Conservation (phyloP, 2,888 invertebrate species). For the Eupeodes latifasciatus region DNA sequence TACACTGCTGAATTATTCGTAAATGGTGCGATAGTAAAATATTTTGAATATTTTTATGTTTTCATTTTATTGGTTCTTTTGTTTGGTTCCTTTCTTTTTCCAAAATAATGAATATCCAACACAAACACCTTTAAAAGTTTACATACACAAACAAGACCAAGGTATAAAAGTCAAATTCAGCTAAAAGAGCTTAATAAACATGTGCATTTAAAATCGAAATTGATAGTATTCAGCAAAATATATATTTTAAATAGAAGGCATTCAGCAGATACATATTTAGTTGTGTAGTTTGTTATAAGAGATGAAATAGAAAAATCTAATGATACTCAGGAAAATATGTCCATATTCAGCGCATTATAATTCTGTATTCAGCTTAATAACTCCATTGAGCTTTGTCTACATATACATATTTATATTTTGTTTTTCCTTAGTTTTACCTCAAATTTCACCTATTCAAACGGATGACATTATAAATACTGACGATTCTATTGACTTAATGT, state of each 20-base stretch:
- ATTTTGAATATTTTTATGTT: conserved; percentile 37
- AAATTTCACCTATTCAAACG: conserved; percentile 90
- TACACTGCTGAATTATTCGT: conserved; percentile 87
- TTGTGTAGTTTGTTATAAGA: no score
- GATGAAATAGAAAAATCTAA: no score
- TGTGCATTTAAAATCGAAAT: no score
- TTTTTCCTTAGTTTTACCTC: conserved; percentile 87
- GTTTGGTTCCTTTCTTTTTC: conserved; percentile 2
- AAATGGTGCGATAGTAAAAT: conserved; percentile 85
- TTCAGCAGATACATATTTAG: conserved; percentile 20
- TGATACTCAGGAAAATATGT: no score
- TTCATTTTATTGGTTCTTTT: conserved; percentile 36
- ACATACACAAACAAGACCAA: no score
- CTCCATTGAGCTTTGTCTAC: neutral
- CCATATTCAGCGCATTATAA: conserved; percentile 33
- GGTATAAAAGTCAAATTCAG: no score
- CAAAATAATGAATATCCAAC: conserved; percentile 32
- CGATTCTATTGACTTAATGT: conserved; percentile 89
- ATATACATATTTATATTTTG: conserved; percentile 5
- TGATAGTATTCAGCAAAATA: neutral
- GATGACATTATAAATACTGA: conserved; percentile 89
- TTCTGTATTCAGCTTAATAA: conserved; percentile 13
- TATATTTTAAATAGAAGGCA: neutral
- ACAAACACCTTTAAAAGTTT: neutral
- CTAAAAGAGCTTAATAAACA: no score